Base-by-base conservation (phyloP, 2,888 invertebrate genomes). In the Marronus borbonicus region DNA sequence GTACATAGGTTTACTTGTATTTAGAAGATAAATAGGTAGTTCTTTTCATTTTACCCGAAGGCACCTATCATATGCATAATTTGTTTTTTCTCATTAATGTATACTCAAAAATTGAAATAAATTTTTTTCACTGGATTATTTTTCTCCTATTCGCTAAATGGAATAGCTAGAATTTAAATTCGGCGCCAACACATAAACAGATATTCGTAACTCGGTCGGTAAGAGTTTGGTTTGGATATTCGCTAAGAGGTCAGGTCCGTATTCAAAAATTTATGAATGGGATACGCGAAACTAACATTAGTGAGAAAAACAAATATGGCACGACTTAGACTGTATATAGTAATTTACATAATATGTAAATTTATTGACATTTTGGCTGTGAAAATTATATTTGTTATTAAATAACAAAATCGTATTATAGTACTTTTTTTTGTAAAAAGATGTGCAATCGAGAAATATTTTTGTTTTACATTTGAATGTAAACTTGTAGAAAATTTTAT, bases 61-160 rank as follows among this genome's bases (percentile, higher is more conserved):
- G 60, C 58, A 68, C 28, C 28, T 49, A 49, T 24, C 12, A 68
- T 50, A 50, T 39, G 12, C 17, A 28, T 44, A 74, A 60, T 74
- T 74, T 74, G 72, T 74, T 74, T 74, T 31, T 60, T 74, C 72
- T 74, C 72, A 60, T 74, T 62, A 44, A 74, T 60, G 60, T 74
- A 74, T 60, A 44, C 20, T 60, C 24, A 24, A 62, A 62, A 39
- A 20, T 44, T 5, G 49, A 74, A 74, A 60, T 74, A 74, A 74
- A 74, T 44, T 44, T 14, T 70, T 70, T 31, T 36, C 36, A 49
- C 49, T 39, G 44, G 24, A 36, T 60, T 60, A 74, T 74, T 74
- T 70, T 60, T 60, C 44, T 74, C 60, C 24, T 74, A n/a, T 74
- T 74, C 60, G 14, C 24, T 28, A 28, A 28, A 60, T 49, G 24